Conservation (phyloP, 2,113 vertebrate species). For the Mesitornis unicolor region DNA sequence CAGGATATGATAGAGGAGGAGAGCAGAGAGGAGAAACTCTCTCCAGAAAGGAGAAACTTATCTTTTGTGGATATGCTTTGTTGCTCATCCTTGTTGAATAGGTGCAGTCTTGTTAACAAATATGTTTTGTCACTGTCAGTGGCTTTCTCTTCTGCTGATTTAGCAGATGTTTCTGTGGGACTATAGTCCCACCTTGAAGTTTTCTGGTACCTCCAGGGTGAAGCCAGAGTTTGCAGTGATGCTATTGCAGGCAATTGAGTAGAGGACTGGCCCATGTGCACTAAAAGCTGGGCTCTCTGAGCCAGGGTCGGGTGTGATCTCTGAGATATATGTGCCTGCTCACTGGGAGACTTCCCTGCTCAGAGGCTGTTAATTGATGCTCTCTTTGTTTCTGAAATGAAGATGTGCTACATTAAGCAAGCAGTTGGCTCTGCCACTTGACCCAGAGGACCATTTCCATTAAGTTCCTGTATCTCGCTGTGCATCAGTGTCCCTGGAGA, state of each 20-base stretch:
- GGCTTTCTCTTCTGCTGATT: neutral
- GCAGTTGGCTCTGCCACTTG: slow-evolving; percentile 4
- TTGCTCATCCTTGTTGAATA: neutral
- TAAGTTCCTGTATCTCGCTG: neutral
- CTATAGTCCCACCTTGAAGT: neutral
- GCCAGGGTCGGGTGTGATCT: neutral
- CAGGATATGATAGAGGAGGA: neutral
- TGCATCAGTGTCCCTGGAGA: neutral
- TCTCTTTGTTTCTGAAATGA: neutral
- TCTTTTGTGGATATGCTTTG: neutral
- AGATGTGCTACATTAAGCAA: neutral
- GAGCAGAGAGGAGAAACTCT: no score
- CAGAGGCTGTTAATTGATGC: slow-evolving; percentile 1
- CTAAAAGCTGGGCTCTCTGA: neutral
- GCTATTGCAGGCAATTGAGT: neutral
- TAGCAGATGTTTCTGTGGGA: neutral
- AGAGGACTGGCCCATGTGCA: neutral
- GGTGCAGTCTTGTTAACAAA: neutral
- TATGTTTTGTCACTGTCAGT: neutral
- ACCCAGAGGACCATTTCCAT: slow-evolving; percentile 31
- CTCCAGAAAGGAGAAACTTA: neutral
- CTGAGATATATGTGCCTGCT: neutral
- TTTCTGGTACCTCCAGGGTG: neutral
- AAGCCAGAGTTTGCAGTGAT: neutral
- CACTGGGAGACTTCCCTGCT: neutral